Evolutionary conservation across 37 sponge, comb jelly and placozoan species (phyloP).

Genomic region (Halichondria panicea): DNA sequence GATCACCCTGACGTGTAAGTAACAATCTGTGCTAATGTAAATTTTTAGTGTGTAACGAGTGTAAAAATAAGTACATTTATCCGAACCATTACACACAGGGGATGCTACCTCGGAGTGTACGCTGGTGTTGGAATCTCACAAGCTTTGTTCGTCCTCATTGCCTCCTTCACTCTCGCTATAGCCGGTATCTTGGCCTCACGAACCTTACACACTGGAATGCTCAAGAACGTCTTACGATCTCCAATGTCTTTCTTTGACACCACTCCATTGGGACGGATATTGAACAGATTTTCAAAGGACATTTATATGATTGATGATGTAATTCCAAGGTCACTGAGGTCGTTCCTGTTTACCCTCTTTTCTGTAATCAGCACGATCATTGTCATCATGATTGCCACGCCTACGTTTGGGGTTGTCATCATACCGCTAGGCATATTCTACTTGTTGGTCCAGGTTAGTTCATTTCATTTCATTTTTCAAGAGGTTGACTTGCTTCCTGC

Average conservation of each 20-base stretch:
- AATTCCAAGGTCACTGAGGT: slow-evolving; percentile 74
- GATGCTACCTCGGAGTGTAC: slow-evolving; percentile 77
- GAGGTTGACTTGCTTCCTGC: background rate
- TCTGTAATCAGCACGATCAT: slow-evolving; percentile 59
- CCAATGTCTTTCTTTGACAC: slow-evolving; percentile 97
- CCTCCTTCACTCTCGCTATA: slow-evolving; percentile 55
- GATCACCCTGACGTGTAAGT: no score
- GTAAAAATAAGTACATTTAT: no score
- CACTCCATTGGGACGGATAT: slow-evolving; percentile 88
- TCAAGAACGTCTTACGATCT: slow-evolving; percentile 68
- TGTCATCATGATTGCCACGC: slow-evolving; percentile 81
- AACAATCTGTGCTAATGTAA: no score
- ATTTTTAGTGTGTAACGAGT: no score
- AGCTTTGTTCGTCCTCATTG: slow-evolving; percentile 16
- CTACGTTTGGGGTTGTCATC: slow-evolving; percentile 80
- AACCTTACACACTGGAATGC: slow-evolving; percentile 56
- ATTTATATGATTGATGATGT: slow-evolving; percentile 81
- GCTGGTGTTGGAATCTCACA: slow-evolving; percentile 63
- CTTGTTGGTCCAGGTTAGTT: slow-evolving; percentile 75
- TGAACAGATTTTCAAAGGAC: slow-evolving; percentile 96
- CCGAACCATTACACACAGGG: background rate
- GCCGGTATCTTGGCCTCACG: slow-evolving; percentile 68
- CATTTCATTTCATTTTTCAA: no score
- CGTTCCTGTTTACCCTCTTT: slow-evolving; percentile 62
- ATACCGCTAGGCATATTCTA: slow-evolving; percentile 88